Percentiles rank a stretch among this genome's conserved stretches.
phyloP scores from a whole-genome alignment of 1,140 invertebrate genomes.

The Cherax quadricarinatus region DNA sequence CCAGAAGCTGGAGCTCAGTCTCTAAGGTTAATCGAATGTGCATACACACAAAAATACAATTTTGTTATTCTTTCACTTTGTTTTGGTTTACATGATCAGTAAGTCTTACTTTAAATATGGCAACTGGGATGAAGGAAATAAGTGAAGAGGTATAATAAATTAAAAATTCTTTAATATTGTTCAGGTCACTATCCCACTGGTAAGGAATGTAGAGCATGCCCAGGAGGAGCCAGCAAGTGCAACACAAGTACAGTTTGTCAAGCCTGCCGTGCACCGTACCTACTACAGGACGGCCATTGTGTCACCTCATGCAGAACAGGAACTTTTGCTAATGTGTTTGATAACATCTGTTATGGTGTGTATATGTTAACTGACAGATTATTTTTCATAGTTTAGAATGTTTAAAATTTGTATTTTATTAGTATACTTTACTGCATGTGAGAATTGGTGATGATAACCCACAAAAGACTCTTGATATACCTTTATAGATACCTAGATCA shows the following conservation, averaged over 20 bases:
- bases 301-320: conserved; percentile 64
- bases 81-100: too few species aligned
- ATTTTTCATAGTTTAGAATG: neutral
- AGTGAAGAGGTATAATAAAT: neutral
- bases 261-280: conserved; percentile 60
- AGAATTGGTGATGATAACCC: too few species aligned
- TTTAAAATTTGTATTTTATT: too few species aligned
- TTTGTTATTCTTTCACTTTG: too few species aligned
- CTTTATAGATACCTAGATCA: too few species aligned
- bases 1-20: too few species aligned
- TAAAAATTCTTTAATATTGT: neutral
- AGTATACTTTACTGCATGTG: too few species aligned
- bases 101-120: neutral
- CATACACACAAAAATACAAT: too few species aligned
- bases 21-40: too few species aligned
- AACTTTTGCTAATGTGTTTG: conserved; percentile 68
- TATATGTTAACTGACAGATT: neutral
- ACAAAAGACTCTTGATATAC: too few species aligned
- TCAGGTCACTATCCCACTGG: conserved; percentile 40
- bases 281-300: conserved; percentile 65
- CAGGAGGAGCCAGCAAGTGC: conserved; percentile 63
- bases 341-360: conserved; percentile 65
- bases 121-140: neutral
- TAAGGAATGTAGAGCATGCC: conserved; percentile 51
- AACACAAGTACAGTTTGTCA: conserved; percentile 37